phyloP scores from a whole-genome alignment of 1,140 invertebrate genomes.

The Chionoecetes opilio region DNA sequence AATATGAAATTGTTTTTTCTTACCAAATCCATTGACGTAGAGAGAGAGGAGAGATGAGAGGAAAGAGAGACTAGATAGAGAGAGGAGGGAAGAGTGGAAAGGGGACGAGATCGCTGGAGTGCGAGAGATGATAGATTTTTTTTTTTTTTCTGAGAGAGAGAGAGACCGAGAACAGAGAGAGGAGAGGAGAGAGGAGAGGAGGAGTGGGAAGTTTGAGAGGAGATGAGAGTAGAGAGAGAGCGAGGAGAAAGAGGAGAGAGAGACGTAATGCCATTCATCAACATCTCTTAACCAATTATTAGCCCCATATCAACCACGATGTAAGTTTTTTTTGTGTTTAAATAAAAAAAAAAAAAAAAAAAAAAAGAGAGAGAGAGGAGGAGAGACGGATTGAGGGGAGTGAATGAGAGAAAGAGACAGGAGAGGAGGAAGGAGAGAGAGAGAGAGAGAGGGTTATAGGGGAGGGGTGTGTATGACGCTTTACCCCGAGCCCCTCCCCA shows the following conservation, averaged over 20 bases:
- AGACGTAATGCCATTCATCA: too few relatives aligned
- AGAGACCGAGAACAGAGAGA: too few relatives aligned
- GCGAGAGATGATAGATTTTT: too few relatives aligned
- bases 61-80: background rate
- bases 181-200: background rate
- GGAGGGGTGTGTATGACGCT: background rate
- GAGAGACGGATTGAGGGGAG: background rate
- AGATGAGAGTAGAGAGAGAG: background rate
- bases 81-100: constrained; percentile 8
- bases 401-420: background rate
- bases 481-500: background rate
- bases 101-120: background rate
- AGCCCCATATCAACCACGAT: too few relatives aligned
- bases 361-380: background rate
- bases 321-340: too few relatives aligned
- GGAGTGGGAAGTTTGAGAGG: background rate
- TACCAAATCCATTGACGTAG: constrained; percentile 43
- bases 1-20: too few relatives aligned
- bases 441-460: too few relatives aligned
- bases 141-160: too few relatives aligned
- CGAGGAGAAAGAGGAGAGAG: background rate
- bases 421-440: background rate
- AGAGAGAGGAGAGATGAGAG: background rate
- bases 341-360: too few relatives aligned
- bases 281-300: too few relatives aligned